Percentiles rank a stretch among this genome's conserved stretches.
phyloP scores from a whole-genome alignment of 2,113 vertebrate genomes.

The Aviceda subcristata region DNA sequence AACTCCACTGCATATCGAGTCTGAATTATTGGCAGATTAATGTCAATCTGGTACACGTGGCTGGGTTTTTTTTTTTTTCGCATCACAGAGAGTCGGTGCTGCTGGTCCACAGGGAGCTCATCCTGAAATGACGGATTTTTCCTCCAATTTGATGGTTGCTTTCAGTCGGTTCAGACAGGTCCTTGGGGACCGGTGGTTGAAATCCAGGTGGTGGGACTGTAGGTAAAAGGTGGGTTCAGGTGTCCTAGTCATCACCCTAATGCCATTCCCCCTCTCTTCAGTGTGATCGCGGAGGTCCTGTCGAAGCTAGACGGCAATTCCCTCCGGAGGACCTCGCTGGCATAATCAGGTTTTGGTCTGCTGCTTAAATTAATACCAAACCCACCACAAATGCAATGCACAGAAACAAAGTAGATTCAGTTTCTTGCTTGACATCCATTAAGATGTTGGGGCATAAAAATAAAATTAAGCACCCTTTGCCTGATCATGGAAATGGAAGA shows the following conservation, averaged over 20 bases:
- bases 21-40: not conserved
- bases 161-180: not conserved
- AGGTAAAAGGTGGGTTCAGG: not conserved
- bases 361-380: not conserved
- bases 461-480: not conserved
- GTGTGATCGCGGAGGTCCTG: not conserved
- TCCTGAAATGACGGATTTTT: not conserved
- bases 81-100: not conserved
- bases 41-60: not conserved
- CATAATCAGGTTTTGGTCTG: not conserved
- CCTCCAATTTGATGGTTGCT: not conserved
- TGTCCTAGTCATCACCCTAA: not conserved
- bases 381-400: not conserved
- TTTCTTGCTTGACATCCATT: not conserved
- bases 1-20: not conserved
- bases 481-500: not conserved
- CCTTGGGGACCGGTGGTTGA: not conserved
- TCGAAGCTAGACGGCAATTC: not conserved
- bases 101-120: not conserved
- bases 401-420: not conserved
- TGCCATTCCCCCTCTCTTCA: not conserved
- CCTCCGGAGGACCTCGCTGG: not conserved
- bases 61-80: not conserved
- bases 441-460: not conserved
- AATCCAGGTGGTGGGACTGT: not conserved